Evolutionary conservation across 2,888 invertebrate genomes (phyloP), one percentile per base, ranked within the genome.

Genomic region (Schizotus pectinicornis): DNA sequence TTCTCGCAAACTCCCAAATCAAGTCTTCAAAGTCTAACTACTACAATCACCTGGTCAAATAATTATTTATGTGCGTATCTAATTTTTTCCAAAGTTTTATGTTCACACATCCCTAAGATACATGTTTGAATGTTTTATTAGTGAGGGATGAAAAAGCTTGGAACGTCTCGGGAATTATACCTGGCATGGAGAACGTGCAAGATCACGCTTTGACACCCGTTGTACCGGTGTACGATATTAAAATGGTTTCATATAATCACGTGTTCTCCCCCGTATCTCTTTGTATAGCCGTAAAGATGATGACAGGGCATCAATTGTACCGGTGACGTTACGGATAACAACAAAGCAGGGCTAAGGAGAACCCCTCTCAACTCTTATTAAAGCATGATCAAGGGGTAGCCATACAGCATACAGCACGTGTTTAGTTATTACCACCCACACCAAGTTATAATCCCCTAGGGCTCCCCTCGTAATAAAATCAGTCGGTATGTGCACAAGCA

Each of bases 271-370:
- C 43, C 9, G 33, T 54, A 45, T 53, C 60, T 57, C 57, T 50
- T 62, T 62, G 51, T 61, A 35, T 35, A 37, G 37, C 45, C 38
- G 45, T 52, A 52, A 36, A 52, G 59, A 54, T 62, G 56, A 56
- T 59, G 62, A 62, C 62, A 57, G 50, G 56, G 54, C 59, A 55
- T 60, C 59, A 62, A 62, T 62, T 62, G 62, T 62, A 52, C 62
- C 46, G 56, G 46, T 59, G 59, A 62, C 57, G 59, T 48, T 59
- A 46, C 52, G 57, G 61, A 55, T 61, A 54, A 56, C 56, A 56
- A 62, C 62, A 62, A 60, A 57, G 53, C 38, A 47, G 41, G 46
- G 11, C 22, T 42, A 48, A 56, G 60, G 48, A 56, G 52, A 51
- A 56, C 56, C 55, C 57, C 59, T 59, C 59, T 52, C 30, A 50